phyloP scores from a whole-genome alignment of 2,888 invertebrate species.

The Acrobasis repandana region DNA sequence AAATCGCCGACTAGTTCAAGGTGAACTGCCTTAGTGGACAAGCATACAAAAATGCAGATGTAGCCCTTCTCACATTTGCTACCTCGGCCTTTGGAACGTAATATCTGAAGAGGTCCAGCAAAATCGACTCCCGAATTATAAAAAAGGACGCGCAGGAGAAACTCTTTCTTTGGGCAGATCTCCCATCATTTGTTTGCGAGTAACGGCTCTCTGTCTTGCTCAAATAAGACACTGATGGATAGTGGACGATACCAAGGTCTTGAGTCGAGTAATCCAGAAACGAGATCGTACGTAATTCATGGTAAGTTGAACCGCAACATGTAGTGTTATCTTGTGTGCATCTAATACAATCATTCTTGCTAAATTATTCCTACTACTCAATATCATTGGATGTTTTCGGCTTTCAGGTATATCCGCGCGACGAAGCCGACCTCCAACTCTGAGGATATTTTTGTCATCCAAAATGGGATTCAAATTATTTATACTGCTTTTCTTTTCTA shows the following conservation, averaged over 20 bases:
- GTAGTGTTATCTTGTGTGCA: conserved; percentile 17
- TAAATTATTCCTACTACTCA: background rate
- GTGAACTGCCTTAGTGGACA: too few species aligned
- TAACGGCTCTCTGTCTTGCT: background rate
- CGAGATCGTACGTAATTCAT: conserved; percentile 6
- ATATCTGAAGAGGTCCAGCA: conserved; percentile 25
- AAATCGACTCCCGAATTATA: conserved; percentile 29
- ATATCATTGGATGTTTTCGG: conserved; percentile 5
- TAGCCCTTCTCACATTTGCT: conserved; percentile 5
- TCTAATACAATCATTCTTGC: conserved; percentile 1
- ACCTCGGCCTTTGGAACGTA: conserved; percentile 21
- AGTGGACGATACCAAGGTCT: too few species aligned
- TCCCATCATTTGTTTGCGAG: background rate
- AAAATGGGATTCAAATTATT: too few species aligned
- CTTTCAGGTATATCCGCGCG: too few species aligned
- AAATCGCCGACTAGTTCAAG: conserved; percentile 29
- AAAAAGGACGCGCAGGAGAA: conserved; percentile 26
- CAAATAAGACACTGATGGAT: conserved; percentile 14
- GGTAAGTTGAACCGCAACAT: conserved; percentile 18
- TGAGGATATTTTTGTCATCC: too few species aligned
- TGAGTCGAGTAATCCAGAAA: conserved; percentile 7
- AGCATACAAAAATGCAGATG: conserved; percentile 28
- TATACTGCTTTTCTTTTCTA: too few species aligned
- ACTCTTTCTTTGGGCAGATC: conserved; percentile 16
- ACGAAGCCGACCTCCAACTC: too few species aligned